phyloP scores from a whole-genome alignment of 92 coral and sea anemone genomes.

The Diadumene lineata region DNA sequence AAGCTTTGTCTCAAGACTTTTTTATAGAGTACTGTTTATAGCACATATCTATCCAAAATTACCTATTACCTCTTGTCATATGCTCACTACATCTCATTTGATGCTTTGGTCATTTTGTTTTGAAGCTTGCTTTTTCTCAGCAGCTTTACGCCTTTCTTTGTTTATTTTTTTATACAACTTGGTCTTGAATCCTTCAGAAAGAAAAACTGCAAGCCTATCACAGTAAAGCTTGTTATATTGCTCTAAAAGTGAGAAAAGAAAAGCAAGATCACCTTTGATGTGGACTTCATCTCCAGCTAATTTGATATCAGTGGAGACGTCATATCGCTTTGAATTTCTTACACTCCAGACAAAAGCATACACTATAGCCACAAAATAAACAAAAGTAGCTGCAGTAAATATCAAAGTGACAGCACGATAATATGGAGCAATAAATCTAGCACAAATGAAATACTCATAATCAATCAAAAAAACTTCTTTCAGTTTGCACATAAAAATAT shows the following conservation, averaged over 20 bases:
- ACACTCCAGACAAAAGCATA: conserved; percentile 9
- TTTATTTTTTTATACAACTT: neutral
- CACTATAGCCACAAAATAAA: neutral
- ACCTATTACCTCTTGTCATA: too few species aligned
- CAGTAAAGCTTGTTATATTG: neutral
- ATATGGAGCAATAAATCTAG: conserved; percentile 34
- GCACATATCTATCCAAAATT: too few species aligned
- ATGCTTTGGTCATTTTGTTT: too few species aligned
- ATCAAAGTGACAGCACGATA: conserved; percentile 18
- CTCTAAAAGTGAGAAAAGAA: neutral
- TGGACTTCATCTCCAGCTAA: neutral
- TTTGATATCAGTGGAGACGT: neutral
- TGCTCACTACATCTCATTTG: too few species aligned
- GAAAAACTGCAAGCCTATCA: neutral
- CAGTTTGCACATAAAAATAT: conserved; percentile 11
- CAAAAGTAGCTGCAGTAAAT: neutral
- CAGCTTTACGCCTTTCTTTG: neutral
- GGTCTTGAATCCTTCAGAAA: neutral
- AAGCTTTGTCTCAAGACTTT: too few species aligned
- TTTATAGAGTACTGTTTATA: too few species aligned
- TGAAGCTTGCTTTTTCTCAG: neutral
- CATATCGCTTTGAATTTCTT: neutral
- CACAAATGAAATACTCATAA: conserved; percentile 42
- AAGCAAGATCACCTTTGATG: conserved; percentile 4
- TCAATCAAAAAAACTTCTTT: conserved; percentile 13